Percentiles rank a stretch among this genome's conserved stretches.
These are phyloP conservation scores for Formicarius rufipectus DNA, from an alignment of 2,113 vertebrate genomes.

Conservation along the genomic window DNA sequence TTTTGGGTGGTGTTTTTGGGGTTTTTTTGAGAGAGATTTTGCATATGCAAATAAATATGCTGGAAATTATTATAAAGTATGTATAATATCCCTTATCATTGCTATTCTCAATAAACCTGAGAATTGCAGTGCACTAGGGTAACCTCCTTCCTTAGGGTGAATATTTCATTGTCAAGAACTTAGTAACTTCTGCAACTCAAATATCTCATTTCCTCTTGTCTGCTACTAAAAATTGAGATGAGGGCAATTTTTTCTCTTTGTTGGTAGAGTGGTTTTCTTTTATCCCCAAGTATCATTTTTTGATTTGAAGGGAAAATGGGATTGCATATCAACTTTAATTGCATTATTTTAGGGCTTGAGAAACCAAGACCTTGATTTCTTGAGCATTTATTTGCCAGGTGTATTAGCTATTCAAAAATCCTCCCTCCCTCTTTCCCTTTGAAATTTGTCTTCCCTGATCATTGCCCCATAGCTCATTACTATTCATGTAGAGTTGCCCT, in stretches of 20 bases:
- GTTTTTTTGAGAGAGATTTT: background rate
- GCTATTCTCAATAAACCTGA: background rate
- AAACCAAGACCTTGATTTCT: background rate
- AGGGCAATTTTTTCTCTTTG: background rate
- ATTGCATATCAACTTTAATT: background rate
- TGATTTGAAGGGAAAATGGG: background rate
- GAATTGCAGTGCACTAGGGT: background rate
- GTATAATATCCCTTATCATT: background rate
- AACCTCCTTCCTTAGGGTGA: background rate
- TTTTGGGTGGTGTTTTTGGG: background rate
- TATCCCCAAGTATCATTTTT: background rate
- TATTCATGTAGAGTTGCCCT: background rate
- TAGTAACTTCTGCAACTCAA: background rate
- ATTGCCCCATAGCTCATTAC: background rate
- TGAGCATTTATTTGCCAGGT: background rate
- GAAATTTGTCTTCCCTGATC: background rate
- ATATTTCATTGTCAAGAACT: background rate
- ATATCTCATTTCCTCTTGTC: background rate
- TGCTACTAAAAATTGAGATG: background rate
- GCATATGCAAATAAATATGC: background rate
- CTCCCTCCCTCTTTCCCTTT: background rate
- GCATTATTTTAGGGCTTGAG: background rate
- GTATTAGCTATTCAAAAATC: background rate
- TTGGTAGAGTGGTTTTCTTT: background rate
- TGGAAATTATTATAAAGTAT: background rate